Base-by-base conservation (phyloP, 1,140 invertebrate species). In the Temnothorax longispinosus region DNA sequence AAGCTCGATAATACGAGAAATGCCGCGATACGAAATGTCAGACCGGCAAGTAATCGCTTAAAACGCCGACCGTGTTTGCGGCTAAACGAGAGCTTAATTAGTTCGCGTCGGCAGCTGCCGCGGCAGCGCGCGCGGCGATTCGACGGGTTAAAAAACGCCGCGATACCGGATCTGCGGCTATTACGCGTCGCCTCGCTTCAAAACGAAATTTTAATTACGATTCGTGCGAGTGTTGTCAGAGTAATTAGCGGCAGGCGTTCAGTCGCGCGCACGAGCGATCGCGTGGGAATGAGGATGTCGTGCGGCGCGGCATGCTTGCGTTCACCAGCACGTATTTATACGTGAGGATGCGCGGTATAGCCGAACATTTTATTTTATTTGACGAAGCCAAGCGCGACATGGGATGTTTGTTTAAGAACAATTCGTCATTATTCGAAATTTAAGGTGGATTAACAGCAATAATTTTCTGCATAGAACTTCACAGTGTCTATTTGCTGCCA, bases 41-140 rank as follows among this genome's bases (percentile, higher is more conserved):
- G 27, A 35, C n/a, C 11, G 15, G 47, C 62, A 38, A 85, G 86
- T 69, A 87, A 90, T 89, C 86, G 80, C 84, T 90, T 81, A 81
- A 89, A 90, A 85, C 86, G 62, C 50, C 52, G 87, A 7, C 54
- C 80, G 88, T 85, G 71, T 86, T 90, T 88, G 89, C 56, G 78
- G 87, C 71, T 76, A 90, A 90, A 86, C 77, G 87, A 90, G 89
- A 90, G 89, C 89, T 90, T 90, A 90, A 90, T 90, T 90, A 90
- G 89, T 90, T 90, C 85, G 89, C 81, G 89, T 74, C 89, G 76
- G 69, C 89, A 90, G 89, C 88, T 90, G 89, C 75, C 54, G 77
- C 74, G 58, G 71, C 50, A 64, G 71, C 50, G 54, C 77, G 74
- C 60, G 52, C 50, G 65, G 67, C 60, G 54, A 50, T 62, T 38